Conservation (phyloP, 2,113 vertebrate species). For the Lates calcarifer region DNA sequence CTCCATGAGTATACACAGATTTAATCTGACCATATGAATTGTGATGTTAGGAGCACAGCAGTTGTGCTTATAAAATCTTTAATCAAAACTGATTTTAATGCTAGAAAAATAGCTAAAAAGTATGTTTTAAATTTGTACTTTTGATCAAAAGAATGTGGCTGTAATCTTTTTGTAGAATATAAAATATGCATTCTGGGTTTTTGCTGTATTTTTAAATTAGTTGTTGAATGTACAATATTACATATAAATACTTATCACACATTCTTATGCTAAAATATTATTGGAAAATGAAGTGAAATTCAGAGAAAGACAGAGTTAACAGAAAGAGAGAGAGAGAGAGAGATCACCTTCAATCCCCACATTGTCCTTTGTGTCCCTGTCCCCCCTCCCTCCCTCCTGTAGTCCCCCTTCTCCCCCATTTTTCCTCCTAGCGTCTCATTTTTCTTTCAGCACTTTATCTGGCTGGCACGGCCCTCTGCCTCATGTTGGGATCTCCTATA, state of each 20-base stretch:
- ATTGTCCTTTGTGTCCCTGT: slow-evolving; percentile 66
- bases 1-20: no score
- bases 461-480: slow-evolving; percentile 52
- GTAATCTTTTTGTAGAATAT: not conserved
- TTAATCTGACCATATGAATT: no score
- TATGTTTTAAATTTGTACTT: not conserved
- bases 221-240: not conserved
- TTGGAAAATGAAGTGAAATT: not conserved
- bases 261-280: not conserved
- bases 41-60: no score
- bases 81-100: no score
- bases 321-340: slow-evolving; percentile 10
- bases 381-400: slow-evolving; percentile 29
- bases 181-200: not conserved
- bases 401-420: slow-evolving; percentile 32
- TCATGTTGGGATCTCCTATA: slow-evolving; percentile 70
- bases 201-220: not conserved
- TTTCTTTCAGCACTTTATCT: slow-evolving; percentile 67
- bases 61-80: no score
- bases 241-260: not conserved
- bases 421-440: slow-evolving; percentile 60
- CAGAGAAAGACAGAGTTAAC: slow-evolving; percentile 1
- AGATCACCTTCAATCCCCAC: slow-evolving; percentile 68
- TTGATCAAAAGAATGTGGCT: not conserved
- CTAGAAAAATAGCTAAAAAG: no score